A percentile compares a stretch with the other conserved stretches of the same genome.
These are phyloP conservation scores for Psittacula derbiana DNA, from an alignment of 2,797 vertebrate genomes.

Conservation along the genomic window DNA sequence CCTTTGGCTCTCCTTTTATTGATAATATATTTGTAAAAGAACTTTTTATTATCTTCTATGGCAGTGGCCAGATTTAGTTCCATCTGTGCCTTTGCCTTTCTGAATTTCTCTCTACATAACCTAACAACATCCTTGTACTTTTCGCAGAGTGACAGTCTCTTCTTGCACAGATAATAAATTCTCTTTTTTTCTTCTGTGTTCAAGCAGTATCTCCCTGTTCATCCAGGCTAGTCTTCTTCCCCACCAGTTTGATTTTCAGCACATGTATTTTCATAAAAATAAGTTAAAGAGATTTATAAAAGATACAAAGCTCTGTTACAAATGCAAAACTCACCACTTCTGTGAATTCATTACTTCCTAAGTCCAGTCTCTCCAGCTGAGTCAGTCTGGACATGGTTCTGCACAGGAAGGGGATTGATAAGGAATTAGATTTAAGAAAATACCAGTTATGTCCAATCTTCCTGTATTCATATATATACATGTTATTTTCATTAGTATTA, in stretches of 20 bases:
- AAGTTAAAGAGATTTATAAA: not conserved
- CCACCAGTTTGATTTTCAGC: not conserved
- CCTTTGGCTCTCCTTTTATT: not conserved
- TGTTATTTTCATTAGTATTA: not conserved
- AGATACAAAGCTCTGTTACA: not conserved
- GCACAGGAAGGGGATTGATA: conserved; percentile 58
- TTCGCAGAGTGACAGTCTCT: not conserved
- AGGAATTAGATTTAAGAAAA: conserved; percentile 20
- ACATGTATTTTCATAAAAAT: conserved; percentile 18
- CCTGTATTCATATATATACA: not conserved
- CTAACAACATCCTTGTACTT: not conserved
- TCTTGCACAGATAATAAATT: not conserved
- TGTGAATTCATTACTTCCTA: conserved; percentile 99
- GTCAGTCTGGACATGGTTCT: conserved; percentile 98
- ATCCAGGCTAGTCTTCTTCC: not conserved
- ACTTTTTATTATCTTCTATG: not conserved
- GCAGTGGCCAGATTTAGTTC: not conserved
- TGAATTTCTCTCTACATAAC: not conserved
- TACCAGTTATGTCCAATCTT: not conserved
- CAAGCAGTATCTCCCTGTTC: not conserved
- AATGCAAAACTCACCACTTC: conserved; percentile 91
- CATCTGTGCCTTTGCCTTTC: not conserved
- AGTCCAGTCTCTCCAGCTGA: conserved; percentile 94
- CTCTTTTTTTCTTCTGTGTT: not conserved
- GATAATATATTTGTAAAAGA: not conserved